These are phyloP conservation scores for Pseudomyrmex flavicornis DNA, from an alignment of 1,140 invertebrate species.

Conservation along the genomic window DNA sequence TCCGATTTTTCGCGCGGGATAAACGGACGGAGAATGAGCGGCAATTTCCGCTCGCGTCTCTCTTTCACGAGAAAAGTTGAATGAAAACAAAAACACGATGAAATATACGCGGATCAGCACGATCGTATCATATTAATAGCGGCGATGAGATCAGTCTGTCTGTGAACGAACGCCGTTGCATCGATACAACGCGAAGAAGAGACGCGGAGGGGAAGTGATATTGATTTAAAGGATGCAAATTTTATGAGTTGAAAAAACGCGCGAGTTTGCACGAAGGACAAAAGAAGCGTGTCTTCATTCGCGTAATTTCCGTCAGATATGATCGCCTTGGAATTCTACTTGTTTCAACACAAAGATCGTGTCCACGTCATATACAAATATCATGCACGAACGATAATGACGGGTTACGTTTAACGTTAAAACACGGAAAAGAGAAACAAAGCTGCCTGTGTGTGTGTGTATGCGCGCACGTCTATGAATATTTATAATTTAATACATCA, in stretches of 20 bases:
- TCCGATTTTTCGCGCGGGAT: no score
- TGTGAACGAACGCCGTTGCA: not conserved
- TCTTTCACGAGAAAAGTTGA: not conserved
- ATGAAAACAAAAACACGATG: not conserved
- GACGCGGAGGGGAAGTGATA: not conserved
- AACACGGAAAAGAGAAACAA: not conserved
- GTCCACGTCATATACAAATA: not conserved
- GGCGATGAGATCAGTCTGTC: not conserved
- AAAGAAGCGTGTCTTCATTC: not conserved
- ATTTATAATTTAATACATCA: not conserved
- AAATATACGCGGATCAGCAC: not conserved
- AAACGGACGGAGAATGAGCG: no score
- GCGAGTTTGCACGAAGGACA: not conserved
- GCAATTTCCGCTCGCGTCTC: not conserved
- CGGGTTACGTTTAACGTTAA: slow-evolving; percentile 3
- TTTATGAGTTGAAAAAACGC: not conserved
- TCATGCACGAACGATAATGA: not conserved
- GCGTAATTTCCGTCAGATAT: not conserved
- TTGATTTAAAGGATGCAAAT: slow-evolving; percentile 19
- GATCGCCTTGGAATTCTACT: not conserved
- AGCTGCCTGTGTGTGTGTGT: not conserved
- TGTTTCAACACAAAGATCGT: slow-evolving; percentile 8
- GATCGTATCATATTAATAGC: not conserved
- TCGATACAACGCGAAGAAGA: no score
- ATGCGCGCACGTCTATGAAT: not conserved